These are phyloP conservation scores for Hephaestus fuliginosus DNA, from an alignment of 2,797 vertebrate genomes.

Conservation along the genomic window DNA sequence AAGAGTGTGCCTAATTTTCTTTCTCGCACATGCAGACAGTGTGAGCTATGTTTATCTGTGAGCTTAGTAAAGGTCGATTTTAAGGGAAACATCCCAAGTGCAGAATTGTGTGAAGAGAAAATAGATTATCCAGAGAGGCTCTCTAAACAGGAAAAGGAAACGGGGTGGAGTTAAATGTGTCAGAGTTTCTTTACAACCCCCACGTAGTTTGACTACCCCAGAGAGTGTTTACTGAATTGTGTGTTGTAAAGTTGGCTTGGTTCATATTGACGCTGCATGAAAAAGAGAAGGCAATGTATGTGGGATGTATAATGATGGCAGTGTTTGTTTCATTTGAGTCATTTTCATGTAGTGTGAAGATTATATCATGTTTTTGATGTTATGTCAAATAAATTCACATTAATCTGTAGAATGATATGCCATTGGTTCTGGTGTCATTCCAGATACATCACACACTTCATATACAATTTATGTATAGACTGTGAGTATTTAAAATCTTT, in stretches of 20 bases:
- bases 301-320: constrained; percentile 1
- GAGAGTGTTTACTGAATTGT: constrained; percentile 33
- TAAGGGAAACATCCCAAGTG: constrained; percentile 76
- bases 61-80: constrained; percentile 39
- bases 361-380: not conserved
- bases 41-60: constrained; percentile 50
- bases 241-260: constrained; percentile 28
- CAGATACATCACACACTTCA: not conserved
- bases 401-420: not conserved
- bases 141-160: constrained; percentile 83
- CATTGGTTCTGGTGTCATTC: not conserved
- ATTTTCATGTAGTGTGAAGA: not conserved
- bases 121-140: constrained; percentile 75
- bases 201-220: constrained; percentile 48
- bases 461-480: not conserved
- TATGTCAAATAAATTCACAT: not conserved
- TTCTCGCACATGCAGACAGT: constrained; percentile 33
- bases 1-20: constrained; percentile 24
- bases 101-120: constrained; percentile 75
- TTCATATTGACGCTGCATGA: constrained; percentile 1
- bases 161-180: constrained; percentile 72
- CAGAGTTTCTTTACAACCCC: constrained; percentile 72
- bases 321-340: not conserved
- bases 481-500: not conserved
- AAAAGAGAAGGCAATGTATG: not conserved